Percentiles rank a stretch among this genome's conserved stretches.
These are phyloP conservation scores for Hydraecia micacea DNA, from an alignment of 2,888 invertebrate species.

Conservation along the genomic window DNA sequence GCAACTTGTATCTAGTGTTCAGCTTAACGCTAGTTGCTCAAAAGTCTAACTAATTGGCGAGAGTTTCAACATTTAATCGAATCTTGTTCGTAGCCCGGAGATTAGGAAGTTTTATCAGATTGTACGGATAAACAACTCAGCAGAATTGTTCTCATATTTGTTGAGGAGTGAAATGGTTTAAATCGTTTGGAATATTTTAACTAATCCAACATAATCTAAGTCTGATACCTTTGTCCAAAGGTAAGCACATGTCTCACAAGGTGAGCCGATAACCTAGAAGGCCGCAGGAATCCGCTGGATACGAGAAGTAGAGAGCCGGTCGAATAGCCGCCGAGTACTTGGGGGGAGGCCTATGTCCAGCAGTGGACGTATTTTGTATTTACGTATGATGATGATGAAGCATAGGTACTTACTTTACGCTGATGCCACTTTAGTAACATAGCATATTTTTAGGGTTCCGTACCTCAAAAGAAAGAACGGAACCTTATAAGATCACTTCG, in stretches of 20 bases:
- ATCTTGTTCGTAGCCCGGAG: conserved; percentile 38
- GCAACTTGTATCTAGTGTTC: conserved; percentile 8
- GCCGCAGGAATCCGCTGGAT: not conserved
- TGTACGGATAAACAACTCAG: conserved; percentile 41
- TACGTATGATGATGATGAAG: not conserved
- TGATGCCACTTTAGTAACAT: not conserved
- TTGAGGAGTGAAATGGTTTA: conserved; percentile 20
- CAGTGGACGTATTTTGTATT: not conserved
- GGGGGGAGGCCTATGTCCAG: not conserved
- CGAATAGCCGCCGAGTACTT: not conserved
- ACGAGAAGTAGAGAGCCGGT: not conserved
- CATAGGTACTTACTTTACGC: not conserved
- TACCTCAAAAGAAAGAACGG: no score
- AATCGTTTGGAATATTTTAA: conserved; percentile 2
- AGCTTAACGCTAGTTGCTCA: conserved; percentile 7
- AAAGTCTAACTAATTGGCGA: conserved; percentile 36
- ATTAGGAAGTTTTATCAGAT: conserved; percentile 50
- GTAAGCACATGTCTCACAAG: not conserved
- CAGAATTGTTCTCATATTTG: conserved; percentile 38
- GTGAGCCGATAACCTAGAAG: not conserved
- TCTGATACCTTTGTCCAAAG: not conserved
- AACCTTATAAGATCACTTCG: no score
- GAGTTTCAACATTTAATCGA: conserved; percentile 51
- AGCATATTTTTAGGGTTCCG: not conserved
- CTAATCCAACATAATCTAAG: not conserved